Evolutionary conservation across 2,113 vertebrate genomes (phyloP), one percentile per base, ranked within the genome.

Genomic region (Delphinus delphis): DNA sequence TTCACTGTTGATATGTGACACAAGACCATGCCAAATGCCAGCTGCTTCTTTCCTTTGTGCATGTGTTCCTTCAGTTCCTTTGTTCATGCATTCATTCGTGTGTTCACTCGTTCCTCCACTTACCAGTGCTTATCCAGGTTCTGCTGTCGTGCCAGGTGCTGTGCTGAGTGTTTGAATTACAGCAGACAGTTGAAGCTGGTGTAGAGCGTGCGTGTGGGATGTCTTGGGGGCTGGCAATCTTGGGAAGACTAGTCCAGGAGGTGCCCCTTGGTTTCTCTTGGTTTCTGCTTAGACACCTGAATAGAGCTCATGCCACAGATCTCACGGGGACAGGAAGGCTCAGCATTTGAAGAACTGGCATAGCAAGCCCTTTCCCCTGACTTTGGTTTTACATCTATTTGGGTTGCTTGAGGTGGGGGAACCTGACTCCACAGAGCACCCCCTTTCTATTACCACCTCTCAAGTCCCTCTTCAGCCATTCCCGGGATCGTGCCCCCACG

Each of bases 271-370:
- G 21, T 70, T 88, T 70, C 62, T 63, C n/a, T 82, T 71, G 76
- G 25, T 65, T 81, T 85, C 58, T 2, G 0, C 2, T 71, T 17
- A 68, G 20, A 71, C 12, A 5, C 18, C 11, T 25, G 17, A 1
- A 18, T 31, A n/a, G 38, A 47, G 36, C 28, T 33, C 20, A 25
- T 1, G 6, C 20, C 3, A 1, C 4, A 18, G 5, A 8, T 8
- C 25, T 67, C n/a, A 47, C 55, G 12, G 7, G 17, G 17, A 77
- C 4, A 13, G 36, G 47, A 74, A 58, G 63, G 1, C 15, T 88
- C 0, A 15, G 70, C 10, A 2, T 23, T 50, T 36, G 63, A 95
- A 80, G 83, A 65, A 10, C 63, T 15, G 47, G 14, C n/a, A 11
- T 3, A 91, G 74, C 20, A 31, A 81, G 9, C 3, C 8, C 17